Percentiles rank a stretch among this genome's conserved stretches.
Conservation (phyloP, 2,888 invertebrate species). For the Oscheius sp. region DNA sequence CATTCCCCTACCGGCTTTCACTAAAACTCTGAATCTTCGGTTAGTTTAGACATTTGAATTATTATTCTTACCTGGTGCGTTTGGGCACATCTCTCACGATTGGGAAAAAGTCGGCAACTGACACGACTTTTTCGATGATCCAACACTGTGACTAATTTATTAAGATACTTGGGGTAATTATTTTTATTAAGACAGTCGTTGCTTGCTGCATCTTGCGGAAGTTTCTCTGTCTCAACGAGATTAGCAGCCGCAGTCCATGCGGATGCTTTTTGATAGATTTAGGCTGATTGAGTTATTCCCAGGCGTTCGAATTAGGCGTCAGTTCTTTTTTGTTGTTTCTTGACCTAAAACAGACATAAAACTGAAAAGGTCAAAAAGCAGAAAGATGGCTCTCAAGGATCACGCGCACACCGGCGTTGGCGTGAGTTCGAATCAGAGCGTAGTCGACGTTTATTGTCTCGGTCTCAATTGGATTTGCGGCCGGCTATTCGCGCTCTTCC, state of each 20-base stretch:
- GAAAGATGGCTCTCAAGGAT: background rate
- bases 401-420: conserved; percentile 28
- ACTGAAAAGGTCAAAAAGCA: conserved; percentile 1
- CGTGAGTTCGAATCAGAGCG: conserved; percentile 34
- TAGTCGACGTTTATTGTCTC: conserved; percentile 34
- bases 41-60: background rate
- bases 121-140: background rate
- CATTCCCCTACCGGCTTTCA: conserved; percentile 27
- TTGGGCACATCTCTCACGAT: too few species aligned
- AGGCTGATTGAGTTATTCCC: too few species aligned
- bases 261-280: too few species aligned
- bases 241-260: too few species aligned
- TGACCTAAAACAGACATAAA: background rate
- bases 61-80: too few species aligned
- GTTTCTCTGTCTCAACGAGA: too few species aligned
- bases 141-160: too few species aligned
- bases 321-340: too few species aligned
- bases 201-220: too few species aligned
- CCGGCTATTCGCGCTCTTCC: conserved; percentile 37
- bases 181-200: too few species aligned
- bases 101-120: background rate
- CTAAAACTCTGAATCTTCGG: conserved; percentile 17
- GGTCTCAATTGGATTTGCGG: conserved; percentile 38
- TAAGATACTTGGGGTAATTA: too few species aligned
- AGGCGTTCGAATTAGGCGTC: too few species aligned